A percentile compares a stretch with the other conserved stretches of the same genome.
These are phyloP conservation scores for Liodrosophila aerea DNA, from an alignment of 2,888 invertebrate genomes.

Conservation along the genomic window DNA sequence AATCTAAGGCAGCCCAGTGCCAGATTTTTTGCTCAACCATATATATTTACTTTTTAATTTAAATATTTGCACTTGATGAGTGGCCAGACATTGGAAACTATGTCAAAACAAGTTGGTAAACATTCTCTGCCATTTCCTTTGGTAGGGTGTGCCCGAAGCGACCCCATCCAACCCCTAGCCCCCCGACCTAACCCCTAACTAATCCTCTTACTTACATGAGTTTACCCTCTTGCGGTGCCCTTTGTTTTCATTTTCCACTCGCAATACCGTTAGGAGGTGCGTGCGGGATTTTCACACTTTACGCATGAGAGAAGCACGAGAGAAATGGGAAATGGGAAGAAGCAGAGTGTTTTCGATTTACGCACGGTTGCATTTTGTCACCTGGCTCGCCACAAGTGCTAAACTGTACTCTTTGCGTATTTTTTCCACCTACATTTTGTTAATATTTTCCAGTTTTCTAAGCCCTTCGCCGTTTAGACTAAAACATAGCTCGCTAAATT, in stretches of 20 bases:
- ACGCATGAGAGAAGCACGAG: constrained; percentile 50
- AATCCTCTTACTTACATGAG: constrained; percentile 72
- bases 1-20: no score
- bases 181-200: constrained; percentile 28
- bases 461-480: constrained; percentile 25
- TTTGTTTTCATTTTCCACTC: constrained; percentile 41
- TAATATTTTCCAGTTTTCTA: constrained; percentile 39
- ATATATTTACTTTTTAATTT: background rate
- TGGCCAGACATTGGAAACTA: constrained; percentile 33
- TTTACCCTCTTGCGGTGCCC: constrained; percentile 33
- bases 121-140: background rate
- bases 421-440: constrained; percentile 1
- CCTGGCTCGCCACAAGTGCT: constrained; percentile 24
- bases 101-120: constrained; percentile 19
- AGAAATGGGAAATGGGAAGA: background rate
- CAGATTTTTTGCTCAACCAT: background rate
- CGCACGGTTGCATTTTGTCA: constrained; percentile 60
- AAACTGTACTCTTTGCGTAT: constrained; percentile 25
- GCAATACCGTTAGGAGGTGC: constrained; percentile 47
- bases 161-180: constrained; percentile 9
- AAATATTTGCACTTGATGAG: constrained; percentile 26
- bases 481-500: constrained; percentile 73
- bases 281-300: constrained; percentile 70
- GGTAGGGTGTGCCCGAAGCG: no score
- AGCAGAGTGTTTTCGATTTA: constrained; percentile 25